Percentiles rank a stretch among this genome's conserved stretches.
phyloP scores from a whole-genome alignment of 1,140 invertebrate species.

The Drosophila santomea region DNA sequence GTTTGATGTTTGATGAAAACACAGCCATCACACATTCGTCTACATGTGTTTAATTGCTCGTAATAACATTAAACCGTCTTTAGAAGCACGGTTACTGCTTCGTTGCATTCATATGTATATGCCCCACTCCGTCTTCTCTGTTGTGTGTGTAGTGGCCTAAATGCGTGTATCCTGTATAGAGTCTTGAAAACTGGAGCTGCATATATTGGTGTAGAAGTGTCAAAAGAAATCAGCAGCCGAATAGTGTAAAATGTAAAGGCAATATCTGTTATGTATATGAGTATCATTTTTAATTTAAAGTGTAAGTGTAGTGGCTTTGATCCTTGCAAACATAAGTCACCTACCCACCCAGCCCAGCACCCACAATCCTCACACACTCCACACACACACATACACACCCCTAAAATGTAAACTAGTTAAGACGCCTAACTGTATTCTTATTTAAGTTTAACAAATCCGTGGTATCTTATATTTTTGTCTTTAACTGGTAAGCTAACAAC shows the following conservation, averaged over 20 bases:
- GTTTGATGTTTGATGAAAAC: too few relatives aligned
- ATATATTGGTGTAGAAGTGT: background rate
- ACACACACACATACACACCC: background rate
- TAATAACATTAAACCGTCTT: background rate
- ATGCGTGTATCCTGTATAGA: conserved; percentile 18
- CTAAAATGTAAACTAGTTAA: conserved; percentile 53
- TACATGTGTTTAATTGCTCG: background rate
- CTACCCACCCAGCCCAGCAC: too few relatives aligned
- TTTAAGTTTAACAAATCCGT: conserved; percentile 37
- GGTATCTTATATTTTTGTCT: conserved; percentile 46
- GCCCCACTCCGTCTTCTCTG: background rate
- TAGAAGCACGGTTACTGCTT: background rate
- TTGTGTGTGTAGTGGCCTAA: background rate
- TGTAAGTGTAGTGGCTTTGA: conserved; percentile 41
- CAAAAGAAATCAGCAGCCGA: background rate
- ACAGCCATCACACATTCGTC: background rate
- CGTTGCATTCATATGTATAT: conserved; percentile 31
- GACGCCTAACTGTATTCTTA: conserved; percentile 48
- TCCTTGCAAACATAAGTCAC: conserved; percentile 8
- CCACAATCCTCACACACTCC: background rate
- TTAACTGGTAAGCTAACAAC: conserved; percentile 14
- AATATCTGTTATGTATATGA: conserved; percentile 54
- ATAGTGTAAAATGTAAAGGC: conserved; percentile 42
- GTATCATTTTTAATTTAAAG: conserved; percentile 45
- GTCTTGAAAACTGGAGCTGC: conserved; percentile 11